phyloP scores from a whole-genome alignment of 2,888 invertebrate species.

The Mesorhabditis sp. region DNA sequence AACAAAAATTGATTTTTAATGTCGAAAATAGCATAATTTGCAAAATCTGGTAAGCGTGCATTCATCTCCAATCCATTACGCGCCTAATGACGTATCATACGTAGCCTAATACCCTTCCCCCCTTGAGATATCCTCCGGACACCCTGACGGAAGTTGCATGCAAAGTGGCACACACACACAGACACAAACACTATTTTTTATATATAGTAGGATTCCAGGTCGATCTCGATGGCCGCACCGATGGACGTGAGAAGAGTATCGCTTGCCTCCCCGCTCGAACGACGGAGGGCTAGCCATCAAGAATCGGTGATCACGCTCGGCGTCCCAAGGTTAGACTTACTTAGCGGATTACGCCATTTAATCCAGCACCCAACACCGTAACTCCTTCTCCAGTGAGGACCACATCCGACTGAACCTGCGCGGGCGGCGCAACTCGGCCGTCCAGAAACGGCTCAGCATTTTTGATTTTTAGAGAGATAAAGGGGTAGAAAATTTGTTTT shows the following conservation, averaged over 20 bases:
- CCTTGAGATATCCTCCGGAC: too few relatives aligned
- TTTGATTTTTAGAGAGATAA: background rate
- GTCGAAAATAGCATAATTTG: too few relatives aligned
- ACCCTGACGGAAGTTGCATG: too few relatives aligned
- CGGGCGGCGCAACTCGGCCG: background rate
- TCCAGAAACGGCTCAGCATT: background rate
- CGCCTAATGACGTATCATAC: too few relatives aligned
- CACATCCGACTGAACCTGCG: background rate
- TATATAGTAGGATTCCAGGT: background rate
- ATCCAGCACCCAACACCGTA: background rate
- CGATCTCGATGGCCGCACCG: background rate
- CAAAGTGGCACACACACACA: background rate
- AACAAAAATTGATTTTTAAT: too few relatives aligned
- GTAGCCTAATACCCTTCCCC: too few relatives aligned
- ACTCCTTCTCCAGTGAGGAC: background rate
- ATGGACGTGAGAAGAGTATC: background rate
- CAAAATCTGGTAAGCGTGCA: too few relatives aligned
- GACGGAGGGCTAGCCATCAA: slow-evolving; percentile 1
- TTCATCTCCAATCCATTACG: too few relatives aligned
- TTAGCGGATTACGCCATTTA: too few relatives aligned
- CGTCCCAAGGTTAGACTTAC: background rate
- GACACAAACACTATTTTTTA: background rate
- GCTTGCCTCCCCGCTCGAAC: background rate
- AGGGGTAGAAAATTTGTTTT: background rate
- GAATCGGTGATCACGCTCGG: background rate